phyloP scores from a whole-genome alignment of 2,797 vertebrate genomes.

The Cyclopterus lumpus region DNA sequence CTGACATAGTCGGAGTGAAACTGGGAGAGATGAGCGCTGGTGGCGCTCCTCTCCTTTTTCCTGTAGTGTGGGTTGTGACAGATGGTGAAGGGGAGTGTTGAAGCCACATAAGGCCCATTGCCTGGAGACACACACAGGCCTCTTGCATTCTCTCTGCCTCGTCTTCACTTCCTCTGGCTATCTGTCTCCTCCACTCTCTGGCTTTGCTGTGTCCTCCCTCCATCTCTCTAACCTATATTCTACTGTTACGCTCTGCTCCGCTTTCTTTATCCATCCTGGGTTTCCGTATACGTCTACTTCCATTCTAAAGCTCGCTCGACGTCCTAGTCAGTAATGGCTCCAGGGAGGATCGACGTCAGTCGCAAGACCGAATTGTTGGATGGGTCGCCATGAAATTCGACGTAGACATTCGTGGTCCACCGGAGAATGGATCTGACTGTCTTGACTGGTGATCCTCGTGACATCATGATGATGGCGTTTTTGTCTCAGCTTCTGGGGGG shows the following conservation, averaged over 20 bases:
- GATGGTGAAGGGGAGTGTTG: slow-evolving; percentile 76
- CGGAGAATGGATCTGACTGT: background rate
- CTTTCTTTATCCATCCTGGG: slow-evolving; percentile 7
- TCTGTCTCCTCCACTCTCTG: slow-evolving; percentile 24
- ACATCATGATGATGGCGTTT: background rate
- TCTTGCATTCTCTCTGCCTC: slow-evolving; percentile 42
- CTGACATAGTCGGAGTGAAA: slow-evolving; percentile 55
- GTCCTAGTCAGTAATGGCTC: slow-evolving; percentile 1
- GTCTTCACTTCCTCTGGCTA: slow-evolving; percentile 39
- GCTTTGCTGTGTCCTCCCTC: slow-evolving; percentile 19
- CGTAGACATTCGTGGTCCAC: background rate
- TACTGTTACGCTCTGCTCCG: slow-evolving; percentile 8
- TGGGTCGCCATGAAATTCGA: background rate
- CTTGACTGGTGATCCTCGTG: background rate
- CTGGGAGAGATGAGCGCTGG: slow-evolving; percentile 40
- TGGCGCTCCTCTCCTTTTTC: slow-evolving; percentile 38
- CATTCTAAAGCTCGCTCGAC: background rate
- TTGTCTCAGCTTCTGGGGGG: background rate
- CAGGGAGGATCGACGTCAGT: background rate
- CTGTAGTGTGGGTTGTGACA: slow-evolving; percentile 71
- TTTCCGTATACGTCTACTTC: slow-evolving; percentile 17
- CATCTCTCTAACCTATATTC: slow-evolving; percentile 32
- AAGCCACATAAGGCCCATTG: slow-evolving; percentile 68
- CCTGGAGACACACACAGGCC: slow-evolving; percentile 66
- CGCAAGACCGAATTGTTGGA: background rate